Evolutionary conservation across 1,140 invertebrate species (phyloP).

Genomic region (Heliconius nattereri): DNA sequence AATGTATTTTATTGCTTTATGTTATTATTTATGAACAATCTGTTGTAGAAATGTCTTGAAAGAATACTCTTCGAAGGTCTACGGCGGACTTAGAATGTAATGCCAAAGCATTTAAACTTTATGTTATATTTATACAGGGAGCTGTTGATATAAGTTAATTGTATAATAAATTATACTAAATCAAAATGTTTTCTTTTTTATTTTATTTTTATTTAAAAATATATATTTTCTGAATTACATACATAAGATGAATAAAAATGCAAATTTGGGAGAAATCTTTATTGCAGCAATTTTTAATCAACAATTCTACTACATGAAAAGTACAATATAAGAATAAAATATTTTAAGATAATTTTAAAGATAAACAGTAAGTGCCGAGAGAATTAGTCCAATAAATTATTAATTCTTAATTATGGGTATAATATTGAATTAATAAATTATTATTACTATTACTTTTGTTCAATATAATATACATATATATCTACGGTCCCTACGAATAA

Average conservation of each 20-base stretch:
- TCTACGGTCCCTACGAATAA: too few relatives aligned
- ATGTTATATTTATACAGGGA: constrained; percentile 57
- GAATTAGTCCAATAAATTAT: too few relatives aligned
- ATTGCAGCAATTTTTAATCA: background rate
- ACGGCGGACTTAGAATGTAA: constrained; percentile 40
- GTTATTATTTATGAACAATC: background rate
- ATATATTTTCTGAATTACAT: background rate
- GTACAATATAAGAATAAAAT: too few relatives aligned
- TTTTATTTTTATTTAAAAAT: background rate
- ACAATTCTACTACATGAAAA: too few relatives aligned
- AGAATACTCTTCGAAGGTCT: constrained; percentile 24
- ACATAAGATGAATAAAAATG: background rate
- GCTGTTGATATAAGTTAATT: constrained; percentile 25
- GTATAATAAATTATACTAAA: constrained; percentile 4
- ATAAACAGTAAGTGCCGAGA: background rate
- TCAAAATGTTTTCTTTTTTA: background rate
- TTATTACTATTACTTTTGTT: too few relatives aligned
- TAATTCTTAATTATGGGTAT: too few relatives aligned
- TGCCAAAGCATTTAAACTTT: constrained; percentile 53
- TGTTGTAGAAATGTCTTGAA: constrained; percentile 17
- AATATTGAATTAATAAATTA: too few relatives aligned
- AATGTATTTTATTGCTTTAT: background rate
- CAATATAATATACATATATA: too few relatives aligned
- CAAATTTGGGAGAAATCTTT: background rate
- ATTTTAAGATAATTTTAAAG: too few relatives aligned